Evolutionary conservation across 2,888 invertebrate genomes (phyloP).

Genomic region (Gerris lacustris): DNA sequence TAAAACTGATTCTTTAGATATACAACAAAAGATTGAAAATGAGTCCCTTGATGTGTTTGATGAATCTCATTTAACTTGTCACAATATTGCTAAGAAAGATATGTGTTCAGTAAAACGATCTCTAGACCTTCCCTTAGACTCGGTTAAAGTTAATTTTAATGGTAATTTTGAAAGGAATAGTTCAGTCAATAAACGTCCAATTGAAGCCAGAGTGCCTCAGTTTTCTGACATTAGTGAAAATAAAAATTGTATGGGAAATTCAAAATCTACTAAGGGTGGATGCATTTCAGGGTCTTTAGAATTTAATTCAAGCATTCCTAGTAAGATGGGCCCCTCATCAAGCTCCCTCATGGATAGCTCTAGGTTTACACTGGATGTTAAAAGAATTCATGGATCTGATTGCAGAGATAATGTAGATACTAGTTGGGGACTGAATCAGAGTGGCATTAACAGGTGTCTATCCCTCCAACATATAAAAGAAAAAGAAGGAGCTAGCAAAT

Average conservation of each 20-base stretch:
- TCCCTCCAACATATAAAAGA: constrained; percentile 5
- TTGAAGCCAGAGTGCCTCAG: neutral
- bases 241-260: neutral
- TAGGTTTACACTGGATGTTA: neutral
- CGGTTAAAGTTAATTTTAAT: neutral
- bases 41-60: neutral
- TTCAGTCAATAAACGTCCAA: too few relatives aligned
- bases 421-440: neutral
- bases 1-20: neutral
- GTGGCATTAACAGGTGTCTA: neutral
- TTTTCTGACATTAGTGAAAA: neutral
- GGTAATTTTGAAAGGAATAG: neutral
- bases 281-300: neutral
- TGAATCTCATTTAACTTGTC: neutral
- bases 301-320: too few relatives aligned
- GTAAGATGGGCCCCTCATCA: neutral
- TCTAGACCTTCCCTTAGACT: neutral
- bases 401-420: neutral
- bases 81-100: neutral
- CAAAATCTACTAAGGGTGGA: neutral
- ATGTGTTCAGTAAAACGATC: neutral
- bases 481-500: constrained; percentile 4
- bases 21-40: neutral
- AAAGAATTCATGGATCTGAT: neutral
- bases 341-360: neutral